A percentile compares a stretch with the other conserved stretches of the same genome.
These are phyloP conservation scores for Pangasius mekongensis DNA, from an alignment of 2,797 vertebrate genomes.

Conservation along the genomic window DNA sequence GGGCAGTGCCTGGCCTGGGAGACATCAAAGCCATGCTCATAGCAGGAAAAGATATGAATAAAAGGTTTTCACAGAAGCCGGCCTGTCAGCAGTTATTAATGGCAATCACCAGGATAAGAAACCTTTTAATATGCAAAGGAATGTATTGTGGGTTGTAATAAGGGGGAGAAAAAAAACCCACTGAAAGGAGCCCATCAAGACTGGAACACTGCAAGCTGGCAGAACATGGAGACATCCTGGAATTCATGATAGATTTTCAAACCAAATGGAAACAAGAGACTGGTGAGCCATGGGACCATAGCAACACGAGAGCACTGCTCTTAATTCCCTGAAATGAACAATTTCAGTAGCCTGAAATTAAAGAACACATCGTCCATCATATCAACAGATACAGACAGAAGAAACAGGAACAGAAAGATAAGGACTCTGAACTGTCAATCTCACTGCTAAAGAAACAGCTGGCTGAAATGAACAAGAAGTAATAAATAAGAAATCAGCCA, in stretches of 20 bases:
- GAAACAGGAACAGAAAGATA: not conserved
- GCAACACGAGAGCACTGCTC: not conserved
- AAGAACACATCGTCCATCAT: not conserved
- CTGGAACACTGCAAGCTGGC: not conserved
- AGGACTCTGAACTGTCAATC: not conserved
- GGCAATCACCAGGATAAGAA: not conserved
- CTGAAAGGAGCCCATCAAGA: not conserved
- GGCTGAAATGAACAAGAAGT: not conserved
- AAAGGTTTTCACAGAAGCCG: not conserved
- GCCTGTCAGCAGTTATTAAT: not conserved
- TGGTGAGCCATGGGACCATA: not conserved
- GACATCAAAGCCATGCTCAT: not conserved
- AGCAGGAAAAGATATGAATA: not conserved
- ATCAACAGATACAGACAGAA: not conserved
- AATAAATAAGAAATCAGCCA: not conserved
- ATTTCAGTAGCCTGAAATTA: no score
- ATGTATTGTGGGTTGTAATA: not conserved
- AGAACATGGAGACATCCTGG: not conserved
- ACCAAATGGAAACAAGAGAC: not conserved
- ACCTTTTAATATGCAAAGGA: not conserved
- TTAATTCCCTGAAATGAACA: no score
- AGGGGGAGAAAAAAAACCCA: no score
- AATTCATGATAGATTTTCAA: not conserved
- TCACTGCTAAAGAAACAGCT: not conserved
- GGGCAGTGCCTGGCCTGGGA: not conserved